Percentiles rank a stretch among this genome's conserved stretches.
Conservation (phyloP, 2,888 invertebrate genomes). For the Pandemis cinnamomeana region DNA sequence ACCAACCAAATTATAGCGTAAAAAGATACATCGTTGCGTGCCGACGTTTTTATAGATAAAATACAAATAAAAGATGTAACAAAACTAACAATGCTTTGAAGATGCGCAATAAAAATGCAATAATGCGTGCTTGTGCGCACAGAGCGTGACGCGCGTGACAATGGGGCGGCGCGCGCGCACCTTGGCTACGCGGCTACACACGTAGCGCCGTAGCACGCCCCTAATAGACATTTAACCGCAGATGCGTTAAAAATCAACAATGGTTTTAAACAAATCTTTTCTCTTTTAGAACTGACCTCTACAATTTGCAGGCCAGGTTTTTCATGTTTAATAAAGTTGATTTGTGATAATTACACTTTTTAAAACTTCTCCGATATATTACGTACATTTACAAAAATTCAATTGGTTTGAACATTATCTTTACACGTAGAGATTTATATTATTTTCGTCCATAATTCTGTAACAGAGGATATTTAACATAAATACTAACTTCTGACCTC, state of each 20-base stretch:
- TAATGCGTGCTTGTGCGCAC: slow-evolving; percentile 72
- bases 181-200: slow-evolving; percentile 56
- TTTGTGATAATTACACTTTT: too few relatives aligned
- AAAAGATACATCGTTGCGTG: slow-evolving; percentile 76
- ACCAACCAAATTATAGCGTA: slow-evolving; percentile 74
- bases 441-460: neutral
- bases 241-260: slow-evolving; percentile 8
- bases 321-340: too few relatives aligned
- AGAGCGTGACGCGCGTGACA: slow-evolving; percentile 76
- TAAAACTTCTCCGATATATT: too few relatives aligned
- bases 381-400: too few relatives aligned
- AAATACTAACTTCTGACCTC: slow-evolving; percentile 57
- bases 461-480: slow-evolving; percentile 1
- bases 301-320: too few relatives aligned
- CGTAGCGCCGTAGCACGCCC: slow-evolving; percentile 38
- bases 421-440: neutral
- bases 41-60: slow-evolving; percentile 72
- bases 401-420: too few relatives aligned
- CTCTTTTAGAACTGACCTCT: neutral
- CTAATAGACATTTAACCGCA: slow-evolving; percentile 25
- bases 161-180: slow-evolving; percentile 80
- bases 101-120: slow-evolving; percentile 82
- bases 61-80: slow-evolving; percentile 72
- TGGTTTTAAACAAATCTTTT: neutral
- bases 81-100: slow-evolving; percentile 79